Percentiles rank a stretch among this genome's conserved stretches.
Conservation (phyloP, 1,140 invertebrate species). For the Nasonia vitripennis region DNA sequence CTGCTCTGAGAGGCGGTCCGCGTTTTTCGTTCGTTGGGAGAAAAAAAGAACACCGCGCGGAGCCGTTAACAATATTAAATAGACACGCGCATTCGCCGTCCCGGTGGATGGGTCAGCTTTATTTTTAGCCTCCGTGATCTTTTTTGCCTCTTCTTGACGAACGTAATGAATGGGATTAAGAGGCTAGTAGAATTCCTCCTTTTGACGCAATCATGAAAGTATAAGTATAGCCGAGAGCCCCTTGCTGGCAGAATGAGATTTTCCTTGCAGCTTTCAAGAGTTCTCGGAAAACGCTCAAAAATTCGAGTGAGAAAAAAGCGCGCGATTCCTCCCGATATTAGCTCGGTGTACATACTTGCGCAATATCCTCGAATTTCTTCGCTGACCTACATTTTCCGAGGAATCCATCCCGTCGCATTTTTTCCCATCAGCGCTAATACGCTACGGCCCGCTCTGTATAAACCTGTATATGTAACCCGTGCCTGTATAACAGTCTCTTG, state of each 20-base stretch:
- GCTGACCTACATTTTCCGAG: not conserved
- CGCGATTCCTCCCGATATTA: not conserved
- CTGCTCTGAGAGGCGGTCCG: slow-evolving; percentile 40
- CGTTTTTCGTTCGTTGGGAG: not conserved
- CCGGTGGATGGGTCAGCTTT: not conserved
- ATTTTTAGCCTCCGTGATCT: not conserved
- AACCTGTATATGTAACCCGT: too few relatives aligned
- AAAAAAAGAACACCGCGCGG: not conserved
- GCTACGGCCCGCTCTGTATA: not conserved
- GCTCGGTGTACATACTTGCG: not conserved
- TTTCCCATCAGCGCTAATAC: not conserved
- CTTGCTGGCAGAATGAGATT: too few relatives aligned
- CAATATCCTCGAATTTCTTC: not conserved
- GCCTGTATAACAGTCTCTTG: not conserved
- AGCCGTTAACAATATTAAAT: slow-evolving; percentile 36
- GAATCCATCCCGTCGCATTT: not conserved
- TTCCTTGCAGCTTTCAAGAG: too few relatives aligned
- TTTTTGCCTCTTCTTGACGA: not conserved
- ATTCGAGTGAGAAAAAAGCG: too few relatives aligned
- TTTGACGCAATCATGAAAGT: too few relatives aligned
- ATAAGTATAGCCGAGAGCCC: too few relatives aligned
- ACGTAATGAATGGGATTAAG: not conserved
- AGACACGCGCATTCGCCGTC: not conserved
- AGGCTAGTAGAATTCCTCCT: not conserved
- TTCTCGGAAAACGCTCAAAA: too few relatives aligned